Evolutionary conservation across 2,888 invertebrate species (phyloP).

Genomic region (Clitarchus hookeri): DNA sequence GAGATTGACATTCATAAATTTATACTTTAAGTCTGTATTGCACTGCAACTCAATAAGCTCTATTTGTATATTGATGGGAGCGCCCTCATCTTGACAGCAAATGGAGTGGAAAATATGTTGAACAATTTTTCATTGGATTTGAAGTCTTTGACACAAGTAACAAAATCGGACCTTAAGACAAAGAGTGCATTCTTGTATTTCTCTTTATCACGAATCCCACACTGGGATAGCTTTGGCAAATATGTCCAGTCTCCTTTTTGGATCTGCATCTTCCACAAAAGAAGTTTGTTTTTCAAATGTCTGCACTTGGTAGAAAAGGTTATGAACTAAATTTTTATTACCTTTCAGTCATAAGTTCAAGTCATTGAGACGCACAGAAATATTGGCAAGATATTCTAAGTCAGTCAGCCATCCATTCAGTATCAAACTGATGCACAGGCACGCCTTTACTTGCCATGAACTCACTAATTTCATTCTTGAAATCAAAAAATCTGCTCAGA

Average conservation of each 20-base stretch:
- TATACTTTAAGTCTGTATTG: not conserved
- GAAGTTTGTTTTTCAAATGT: constrained; percentile 16
- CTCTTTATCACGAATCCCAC: not conserved
- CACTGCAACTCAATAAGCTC: not conserved
- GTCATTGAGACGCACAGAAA: not conserved
- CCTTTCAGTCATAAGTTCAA: not conserved
- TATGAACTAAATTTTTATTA: not conserved
- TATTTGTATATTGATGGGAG: not conserved
- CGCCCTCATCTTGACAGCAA: not conserved
- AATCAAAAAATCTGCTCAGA: not conserved
- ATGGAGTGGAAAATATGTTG: constrained; percentile 15
- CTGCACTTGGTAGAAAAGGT: constrained; percentile 10
- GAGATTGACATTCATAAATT: not conserved
- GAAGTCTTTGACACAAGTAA: not conserved
- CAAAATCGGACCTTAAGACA: constrained; percentile 5
- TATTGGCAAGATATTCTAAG: not conserved
- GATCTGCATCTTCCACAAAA: not conserved
- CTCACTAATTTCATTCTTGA: constrained; percentile 24
- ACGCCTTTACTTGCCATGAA: not conserved
- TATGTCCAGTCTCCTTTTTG: not conserved
- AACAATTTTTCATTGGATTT: constrained; percentile 21
- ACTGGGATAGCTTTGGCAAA: not conserved
- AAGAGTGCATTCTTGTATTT: constrained; percentile 8
- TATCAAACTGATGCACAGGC: not conserved
- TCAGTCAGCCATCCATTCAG: constrained; percentile 15